phyloP scores from a whole-genome alignment of 2,888 invertebrate genomes.

The Melieria omissa region DNA sequence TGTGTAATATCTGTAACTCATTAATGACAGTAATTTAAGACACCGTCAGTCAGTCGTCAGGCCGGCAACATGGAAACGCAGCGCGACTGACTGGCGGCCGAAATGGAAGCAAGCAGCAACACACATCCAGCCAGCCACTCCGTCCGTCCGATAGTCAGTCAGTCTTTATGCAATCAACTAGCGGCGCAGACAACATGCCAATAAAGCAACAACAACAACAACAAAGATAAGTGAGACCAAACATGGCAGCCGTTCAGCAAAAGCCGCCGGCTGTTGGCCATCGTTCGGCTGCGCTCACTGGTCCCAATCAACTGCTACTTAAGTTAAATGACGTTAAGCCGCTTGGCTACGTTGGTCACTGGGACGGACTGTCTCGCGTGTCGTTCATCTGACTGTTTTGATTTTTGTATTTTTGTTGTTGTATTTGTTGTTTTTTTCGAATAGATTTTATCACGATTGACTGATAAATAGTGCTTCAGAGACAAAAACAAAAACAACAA shows the following conservation, averaged over 20 bases:
- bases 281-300: neutral
- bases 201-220: conserved; percentile 14
- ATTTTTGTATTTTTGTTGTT: neutral
- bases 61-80: neutral
- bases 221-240: neutral
- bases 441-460: conserved; percentile 59
- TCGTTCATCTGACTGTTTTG: neutral
- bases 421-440: conserved; percentile 15
- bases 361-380: neutral
- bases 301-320: conserved; percentile 26
- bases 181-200: neutral
- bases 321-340: conserved; percentile 13
- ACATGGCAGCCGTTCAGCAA: neutral
- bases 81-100: neutral
- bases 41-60: conserved; percentile 30
- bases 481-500: too few species aligned
- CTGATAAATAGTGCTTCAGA: conserved; percentile 53
- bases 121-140: neutral
- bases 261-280: neutral
- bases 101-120: neutral
- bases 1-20: conserved; percentile 63
- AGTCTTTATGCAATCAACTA: neutral
- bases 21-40: conserved; percentile 60
- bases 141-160: neutral
- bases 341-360: neutral